Evolutionary conservation across 2,797 vertebrate species (phyloP).

Genomic region (Leptatherina wallacei): DNA sequence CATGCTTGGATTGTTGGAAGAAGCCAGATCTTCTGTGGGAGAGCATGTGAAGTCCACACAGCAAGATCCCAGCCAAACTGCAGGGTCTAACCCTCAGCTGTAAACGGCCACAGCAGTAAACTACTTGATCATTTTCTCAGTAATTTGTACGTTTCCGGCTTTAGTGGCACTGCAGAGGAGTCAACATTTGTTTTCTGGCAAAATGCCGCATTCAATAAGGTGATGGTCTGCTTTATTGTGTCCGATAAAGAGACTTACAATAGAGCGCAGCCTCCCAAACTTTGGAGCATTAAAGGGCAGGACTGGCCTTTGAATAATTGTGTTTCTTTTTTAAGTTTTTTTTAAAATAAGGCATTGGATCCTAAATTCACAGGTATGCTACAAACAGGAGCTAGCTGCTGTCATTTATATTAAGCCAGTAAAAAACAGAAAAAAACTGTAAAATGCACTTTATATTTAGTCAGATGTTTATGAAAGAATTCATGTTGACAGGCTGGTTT

Average conservation of each 20-base stretch:
- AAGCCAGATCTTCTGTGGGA: not conserved
- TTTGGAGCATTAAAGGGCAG: not conserved
- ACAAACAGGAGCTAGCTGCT: not conserved
- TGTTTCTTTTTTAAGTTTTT: not conserved
- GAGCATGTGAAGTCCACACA: not conserved
- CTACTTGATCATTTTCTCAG: too few relatives aligned
- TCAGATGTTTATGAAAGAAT: not conserved
- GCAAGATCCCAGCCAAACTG: too few relatives aligned
- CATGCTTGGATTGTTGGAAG: not conserved
- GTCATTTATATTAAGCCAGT: not conserved
- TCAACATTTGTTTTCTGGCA: not conserved
- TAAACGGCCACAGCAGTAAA: too few relatives aligned
- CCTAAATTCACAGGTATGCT: not conserved
- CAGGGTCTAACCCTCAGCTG: too few relatives aligned
- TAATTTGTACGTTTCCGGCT: not conserved
- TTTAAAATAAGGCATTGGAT: too few relatives aligned
- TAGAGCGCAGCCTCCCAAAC: not conserved
- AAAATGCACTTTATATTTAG: not conserved
- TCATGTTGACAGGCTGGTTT: not conserved
- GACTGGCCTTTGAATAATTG: not conserved
- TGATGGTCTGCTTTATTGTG: not conserved
- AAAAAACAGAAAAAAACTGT: not conserved
- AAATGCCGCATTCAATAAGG: not conserved
- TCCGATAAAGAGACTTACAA: not conserved
- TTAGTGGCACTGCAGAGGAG: not conserved